Base-by-base conservation (phyloP, 2,888 invertebrate species). In the Keiferia lycopersicella region DNA sequence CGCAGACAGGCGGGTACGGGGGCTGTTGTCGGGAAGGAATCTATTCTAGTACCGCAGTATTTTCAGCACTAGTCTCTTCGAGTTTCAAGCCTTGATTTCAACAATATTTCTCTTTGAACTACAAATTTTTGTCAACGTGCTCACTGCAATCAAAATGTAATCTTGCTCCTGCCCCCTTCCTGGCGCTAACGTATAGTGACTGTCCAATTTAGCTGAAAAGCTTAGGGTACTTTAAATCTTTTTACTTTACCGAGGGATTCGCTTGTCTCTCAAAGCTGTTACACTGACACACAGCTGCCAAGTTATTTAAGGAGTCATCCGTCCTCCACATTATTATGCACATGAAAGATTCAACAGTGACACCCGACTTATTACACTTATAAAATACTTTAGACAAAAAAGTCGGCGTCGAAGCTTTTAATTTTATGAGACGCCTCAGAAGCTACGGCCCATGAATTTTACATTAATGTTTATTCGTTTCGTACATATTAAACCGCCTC, bases 311-410 rank as follows among this genome's bases (percentile, higher is more conserved):
- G 67, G 62, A 64, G 61, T 45, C 65, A 65, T 68, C 61, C 65
- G 59, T 66, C 63, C 60, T 62, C 62, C 63, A 59, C 71, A 75
- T 81, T 81, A 74, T 71, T 77, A 84, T 84, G 75, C 82, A 76
- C 79, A 85, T 86, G 83, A 82, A 86, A 84, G 71, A 87, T 86
- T 82, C 85, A 87, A 81, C 80, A 77, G 77, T 73, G 75, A 78
- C 79, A 73, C 77, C 70, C 70, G 76, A 75, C 72, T 76, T 77
- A 79, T 84, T 77, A 74, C 72, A 69, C 70, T 66, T 74, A 74
- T 79, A 80, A 80, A 75, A 69, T 74, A 72, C 68, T 65, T 65
- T 68, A 72, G 75, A 80, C 77, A 73, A 75, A 71, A 66, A 65
- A 65, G 62, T 53, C 53, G 38, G 62, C 72, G 73, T 71, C 72